Evolutionary conservation across 2,797 vertebrate genomes (phyloP).

Genomic region (Nothura maculosa): DNA sequence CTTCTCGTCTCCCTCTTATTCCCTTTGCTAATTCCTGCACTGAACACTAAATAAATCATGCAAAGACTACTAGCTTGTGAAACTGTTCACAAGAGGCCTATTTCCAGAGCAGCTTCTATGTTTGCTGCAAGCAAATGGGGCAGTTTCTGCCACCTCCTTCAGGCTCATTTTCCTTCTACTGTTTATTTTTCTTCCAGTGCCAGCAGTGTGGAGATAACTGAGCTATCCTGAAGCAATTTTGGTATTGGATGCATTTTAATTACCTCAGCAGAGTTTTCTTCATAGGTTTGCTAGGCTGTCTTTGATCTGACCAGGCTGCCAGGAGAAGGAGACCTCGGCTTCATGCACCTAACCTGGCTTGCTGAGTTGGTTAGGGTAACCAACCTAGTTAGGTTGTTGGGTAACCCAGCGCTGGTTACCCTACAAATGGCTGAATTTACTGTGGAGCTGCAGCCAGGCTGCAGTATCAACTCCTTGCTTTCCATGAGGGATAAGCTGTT

Average conservation of each 20-base stretch:
- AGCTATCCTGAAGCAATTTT: background rate
- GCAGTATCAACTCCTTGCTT: background rate
- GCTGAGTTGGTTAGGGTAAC: too few relatives aligned
- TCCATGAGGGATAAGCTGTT: background rate
- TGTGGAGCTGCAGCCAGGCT: background rate
- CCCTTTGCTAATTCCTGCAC: accelerated
- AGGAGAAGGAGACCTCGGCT: background rate
- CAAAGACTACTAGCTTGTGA: background rate
- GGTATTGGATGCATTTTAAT: background rate
- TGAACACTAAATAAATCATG: background rate
- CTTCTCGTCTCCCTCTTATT: background rate
- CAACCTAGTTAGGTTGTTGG: too few relatives aligned
- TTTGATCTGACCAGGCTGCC: background rate
- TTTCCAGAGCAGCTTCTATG: background rate
- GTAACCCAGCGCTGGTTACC: background rate
- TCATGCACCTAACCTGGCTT: background rate
- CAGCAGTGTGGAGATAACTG: background rate
- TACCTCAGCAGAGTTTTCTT: background rate
- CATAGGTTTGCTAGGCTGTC: background rate
- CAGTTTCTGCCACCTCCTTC: background rate
- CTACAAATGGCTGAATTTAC: background rate
- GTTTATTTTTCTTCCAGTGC: background rate
- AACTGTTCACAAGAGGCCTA: accelerated
- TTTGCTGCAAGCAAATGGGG: background rate
- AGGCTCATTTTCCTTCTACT: background rate